Base-by-base conservation (phyloP, 37 sponge, comb jelly and placozoan species). In the Ephydatia muelleri region DNA sequence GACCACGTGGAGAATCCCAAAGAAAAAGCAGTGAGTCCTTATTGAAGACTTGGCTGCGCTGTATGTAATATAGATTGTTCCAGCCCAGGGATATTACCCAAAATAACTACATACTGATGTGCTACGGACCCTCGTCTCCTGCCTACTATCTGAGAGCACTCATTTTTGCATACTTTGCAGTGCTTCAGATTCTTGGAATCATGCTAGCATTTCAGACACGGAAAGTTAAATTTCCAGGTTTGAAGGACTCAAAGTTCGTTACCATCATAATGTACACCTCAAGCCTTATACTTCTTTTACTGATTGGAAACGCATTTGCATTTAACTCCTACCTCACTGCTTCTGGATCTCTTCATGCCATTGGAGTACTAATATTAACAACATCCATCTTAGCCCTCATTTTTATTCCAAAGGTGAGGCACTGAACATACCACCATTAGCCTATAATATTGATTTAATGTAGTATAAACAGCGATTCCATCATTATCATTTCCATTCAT, bases 331-430 rank as follows among this genome's bases (percentile, higher is more conserved):
- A 66, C 22, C 67, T 78, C 30, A 35, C 49, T 2, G 69, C 35
- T 25, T 49, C 27, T 48, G 79, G 68, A 29, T 64, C 68, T 26
- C 29, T 85, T 4, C 71, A 39, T 47, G 49, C 67, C 16, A 19
- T 67, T 30, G 86, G 79, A 85, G 9, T 85, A 28, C 39, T 85
- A 36, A 30, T 85, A 30, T 79, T 43, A 2, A 78, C 86, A 29
- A 66, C 86, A 25, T 29, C 71, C 3, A 72, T 85, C 47, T 38
- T 85, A 23, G 72, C 34, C 9, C 35, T 85, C 5, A 29, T 79
- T 27, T 85, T 85, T 39, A 5, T 85, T 0, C 86, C 86, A 23
- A 85, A 85, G 86, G 86, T 77, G 67, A 65, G 22, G 22, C 16
- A 65, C 22, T 16, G 22, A 65, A 65, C 16, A 65, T 16, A 65